A percentile compares a stretch with the other conserved stretches of the same genome.
phyloP scores from a whole-genome alignment of 2,888 invertebrate species.

The Idaea dimidiata region DNA sequence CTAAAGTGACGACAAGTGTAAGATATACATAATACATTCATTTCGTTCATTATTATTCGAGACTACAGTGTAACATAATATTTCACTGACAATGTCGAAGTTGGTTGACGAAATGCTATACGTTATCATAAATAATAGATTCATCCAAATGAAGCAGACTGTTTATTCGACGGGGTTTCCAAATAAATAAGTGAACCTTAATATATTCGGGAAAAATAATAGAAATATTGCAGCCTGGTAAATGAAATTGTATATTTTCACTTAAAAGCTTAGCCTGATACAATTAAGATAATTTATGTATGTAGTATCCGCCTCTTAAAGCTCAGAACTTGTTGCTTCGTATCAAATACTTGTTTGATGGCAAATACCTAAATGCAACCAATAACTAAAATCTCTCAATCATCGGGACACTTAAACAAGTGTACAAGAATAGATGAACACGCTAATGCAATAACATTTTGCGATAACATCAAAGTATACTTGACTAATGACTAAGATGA shows the following conservation, averaged over 20 bases:
- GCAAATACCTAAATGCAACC: constrained; percentile 15
- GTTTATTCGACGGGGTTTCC: no score
- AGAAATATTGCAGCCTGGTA: background rate
- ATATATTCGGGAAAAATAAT: background rate
- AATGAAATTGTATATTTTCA: background rate
- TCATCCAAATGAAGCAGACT: background rate
- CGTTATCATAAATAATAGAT: background rate
- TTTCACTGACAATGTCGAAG: background rate
- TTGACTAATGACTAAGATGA: constrained; percentile 72
- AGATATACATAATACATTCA: background rate
- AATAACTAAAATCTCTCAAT: constrained; percentile 27
- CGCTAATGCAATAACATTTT: constrained; percentile 64
- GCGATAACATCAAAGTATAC: constrained; percentile 71
- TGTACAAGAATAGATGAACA: constrained; percentile 48
- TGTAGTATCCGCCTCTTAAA: background rate
- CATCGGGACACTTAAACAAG: constrained; percentile 49
- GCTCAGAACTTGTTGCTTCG: background rate
- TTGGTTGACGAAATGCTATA: background rate
- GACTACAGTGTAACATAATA: background rate
- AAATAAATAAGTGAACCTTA: background rate
- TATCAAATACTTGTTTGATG: background rate
- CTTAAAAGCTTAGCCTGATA: background rate
- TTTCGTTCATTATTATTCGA: background rate
- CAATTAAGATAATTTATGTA: background rate
- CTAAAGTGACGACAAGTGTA: background rate